phyloP scores from a whole-genome alignment of 2,888 invertebrate genomes.

The Elmis aenea region DNA sequence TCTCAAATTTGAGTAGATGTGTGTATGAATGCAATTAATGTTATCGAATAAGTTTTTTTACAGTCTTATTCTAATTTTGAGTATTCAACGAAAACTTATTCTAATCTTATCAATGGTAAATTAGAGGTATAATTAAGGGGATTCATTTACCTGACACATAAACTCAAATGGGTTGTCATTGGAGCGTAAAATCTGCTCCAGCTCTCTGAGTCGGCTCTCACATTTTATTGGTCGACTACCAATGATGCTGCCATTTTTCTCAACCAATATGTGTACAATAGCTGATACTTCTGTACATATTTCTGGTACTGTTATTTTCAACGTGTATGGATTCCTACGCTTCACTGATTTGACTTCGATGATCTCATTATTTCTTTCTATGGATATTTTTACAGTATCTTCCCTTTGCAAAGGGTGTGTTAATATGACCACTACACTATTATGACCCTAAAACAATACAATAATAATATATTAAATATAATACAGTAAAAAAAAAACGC shows the following conservation, averaged over 20 bases:
- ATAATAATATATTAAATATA: conserved; percentile 17
- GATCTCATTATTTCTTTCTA: conserved; percentile 77
- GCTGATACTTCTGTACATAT: conserved; percentile 77
- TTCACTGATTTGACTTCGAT: conserved; percentile 67
- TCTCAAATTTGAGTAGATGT: too few species aligned
- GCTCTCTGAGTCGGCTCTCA: conserved; percentile 75
- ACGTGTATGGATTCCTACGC: conserved; percentile 75
- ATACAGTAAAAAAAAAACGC: neutral
- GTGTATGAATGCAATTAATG: too few species aligned
- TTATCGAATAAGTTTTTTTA: too few species aligned
- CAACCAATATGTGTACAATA: conserved; percentile 74
- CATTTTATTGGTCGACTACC: conserved; percentile 84
- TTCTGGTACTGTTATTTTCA: conserved; percentile 81
- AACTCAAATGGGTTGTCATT: conserved; percentile 80
- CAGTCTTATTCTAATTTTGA: too few species aligned
- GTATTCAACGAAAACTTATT: too few species aligned
- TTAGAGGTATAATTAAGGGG: too few species aligned
- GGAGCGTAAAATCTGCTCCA: conserved; percentile 73
- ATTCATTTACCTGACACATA: conserved; percentile 86
- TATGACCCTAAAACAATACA: conserved; percentile 74
- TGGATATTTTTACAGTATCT: conserved; percentile 70
- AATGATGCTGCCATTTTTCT: conserved; percentile 73
- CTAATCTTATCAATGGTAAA: too few species aligned
- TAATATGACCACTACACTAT: conserved; percentile 72
- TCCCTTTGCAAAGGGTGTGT: conserved; percentile 73